phyloP scores from a whole-genome alignment of 1,140 invertebrate genomes.

The Heliconius nattereri region DNA sequence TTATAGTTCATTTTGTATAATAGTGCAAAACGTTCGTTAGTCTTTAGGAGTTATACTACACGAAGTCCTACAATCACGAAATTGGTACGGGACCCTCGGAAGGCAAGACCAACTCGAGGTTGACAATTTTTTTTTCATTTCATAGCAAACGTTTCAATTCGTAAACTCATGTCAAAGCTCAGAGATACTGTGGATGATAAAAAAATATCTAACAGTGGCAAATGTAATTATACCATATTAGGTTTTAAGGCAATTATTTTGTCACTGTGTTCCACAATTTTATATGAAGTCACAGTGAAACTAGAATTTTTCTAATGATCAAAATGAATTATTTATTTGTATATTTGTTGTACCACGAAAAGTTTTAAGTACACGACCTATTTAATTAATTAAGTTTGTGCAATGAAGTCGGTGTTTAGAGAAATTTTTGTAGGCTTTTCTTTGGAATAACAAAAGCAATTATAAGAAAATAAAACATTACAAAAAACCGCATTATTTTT shows the following conservation, averaged over 20 bases:
- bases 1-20: no score
- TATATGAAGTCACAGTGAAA: constrained; percentile 15
- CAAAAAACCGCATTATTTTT: no score
- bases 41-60: no score
- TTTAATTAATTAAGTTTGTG: background rate
- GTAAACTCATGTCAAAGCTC: constrained; percentile 16
- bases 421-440: no score
- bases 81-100: no score
- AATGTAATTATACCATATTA: constrained; percentile 30
- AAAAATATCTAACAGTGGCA: constrained; percentile 18
- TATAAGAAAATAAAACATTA: no score
- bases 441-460: no score
- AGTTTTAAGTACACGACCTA: constrained; percentile 7
- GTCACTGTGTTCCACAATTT: constrained; percentile 11
- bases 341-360: background rate
- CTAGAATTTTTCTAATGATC: constrained; percentile 17
- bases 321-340: constrained; percentile 17
- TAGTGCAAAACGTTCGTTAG: no score
- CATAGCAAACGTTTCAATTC: constrained; percentile 17
- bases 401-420: background rate
- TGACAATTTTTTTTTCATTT: background rate
- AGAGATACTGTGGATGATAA: background rate
- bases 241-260: constrained; percentile 28
- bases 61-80: no score
- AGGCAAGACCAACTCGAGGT: no score